phyloP scores from a whole-genome alignment of 2,888 invertebrate genomes.

The Agriopis leucophaearia region DNA sequence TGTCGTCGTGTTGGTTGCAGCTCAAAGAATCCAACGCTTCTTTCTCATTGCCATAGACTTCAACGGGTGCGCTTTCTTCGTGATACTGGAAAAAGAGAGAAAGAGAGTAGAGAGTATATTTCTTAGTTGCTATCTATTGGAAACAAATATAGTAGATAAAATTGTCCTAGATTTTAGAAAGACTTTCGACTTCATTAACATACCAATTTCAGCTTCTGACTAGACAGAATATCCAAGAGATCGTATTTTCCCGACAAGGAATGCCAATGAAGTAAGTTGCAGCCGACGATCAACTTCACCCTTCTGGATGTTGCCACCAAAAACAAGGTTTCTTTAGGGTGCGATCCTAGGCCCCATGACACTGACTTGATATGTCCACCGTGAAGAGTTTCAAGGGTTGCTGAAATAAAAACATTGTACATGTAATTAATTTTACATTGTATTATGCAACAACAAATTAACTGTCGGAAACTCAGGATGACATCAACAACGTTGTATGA shows the following conservation, averaged over 20 bases:
- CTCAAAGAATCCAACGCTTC: slow-evolving; percentile 82
- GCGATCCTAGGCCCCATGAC: slow-evolving; percentile 87
- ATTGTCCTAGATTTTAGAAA: neutral
- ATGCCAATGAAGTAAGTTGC: slow-evolving; percentile 88
- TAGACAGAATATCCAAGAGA: slow-evolving; percentile 83
- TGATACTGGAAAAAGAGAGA: slow-evolving; percentile 81
- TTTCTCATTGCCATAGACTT: slow-evolving; percentile 81
- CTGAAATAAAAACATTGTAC: slow-evolving; percentile 63
- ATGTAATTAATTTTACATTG: neutral
- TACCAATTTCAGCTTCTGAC: slow-evolving; percentile 86
- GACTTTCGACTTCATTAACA: slow-evolving; percentile 54
- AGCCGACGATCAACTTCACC: slow-evolving; percentile 89
- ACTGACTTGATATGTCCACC: slow-evolving; percentile 86
- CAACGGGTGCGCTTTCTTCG: slow-evolving; percentile 86
- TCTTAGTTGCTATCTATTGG: too few species aligned
- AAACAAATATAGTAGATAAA: too few species aligned
- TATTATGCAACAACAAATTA: neutral
- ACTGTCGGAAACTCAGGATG: neutral
- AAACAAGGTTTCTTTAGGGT: slow-evolving; percentile 83
- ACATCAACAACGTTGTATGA: slow-evolving; percentile 6
- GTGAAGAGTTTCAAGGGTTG: slow-evolving; percentile 88
- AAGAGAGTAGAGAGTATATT: too few species aligned
- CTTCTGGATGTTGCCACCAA: slow-evolving; percentile 87
- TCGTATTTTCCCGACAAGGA: slow-evolving; percentile 87
- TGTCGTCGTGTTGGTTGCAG: slow-evolving; percentile 69